Conservation (phyloP, 2,888 invertebrate genomes). For the Anagyrus pseudococci region DNA sequence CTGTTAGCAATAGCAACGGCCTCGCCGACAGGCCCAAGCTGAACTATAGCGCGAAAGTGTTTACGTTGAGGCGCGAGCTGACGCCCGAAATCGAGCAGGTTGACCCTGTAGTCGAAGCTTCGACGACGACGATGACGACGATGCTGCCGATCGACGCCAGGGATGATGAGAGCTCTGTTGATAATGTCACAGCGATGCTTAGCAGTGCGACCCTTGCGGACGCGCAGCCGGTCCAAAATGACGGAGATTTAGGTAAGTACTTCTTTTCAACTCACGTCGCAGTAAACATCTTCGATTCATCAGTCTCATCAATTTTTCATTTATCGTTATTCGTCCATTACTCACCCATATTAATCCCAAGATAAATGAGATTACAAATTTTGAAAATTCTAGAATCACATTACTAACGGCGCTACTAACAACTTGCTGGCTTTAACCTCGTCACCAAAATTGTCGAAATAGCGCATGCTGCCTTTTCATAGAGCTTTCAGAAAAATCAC, state of each 20-base stretch:
- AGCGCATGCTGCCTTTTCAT: no score
- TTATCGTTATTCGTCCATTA: background rate
- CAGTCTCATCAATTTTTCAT: background rate
- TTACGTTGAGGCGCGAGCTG: constrained; percentile 52
- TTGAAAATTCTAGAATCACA: no score
- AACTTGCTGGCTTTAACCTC: no score
- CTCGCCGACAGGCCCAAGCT: constrained; percentile 32
- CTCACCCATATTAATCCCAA: background rate
- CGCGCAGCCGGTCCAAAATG: constrained; percentile 14
- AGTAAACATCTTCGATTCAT: constrained; percentile 8
- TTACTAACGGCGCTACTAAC: background rate
- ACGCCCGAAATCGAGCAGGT: constrained; percentile 46
- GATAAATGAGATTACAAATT: no score
- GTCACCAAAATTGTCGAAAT: no score
- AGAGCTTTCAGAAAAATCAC: no score
- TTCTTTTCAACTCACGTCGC: background rate
- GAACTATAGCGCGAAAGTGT: constrained; percentile 49
- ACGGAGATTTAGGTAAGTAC: constrained; percentile 29
- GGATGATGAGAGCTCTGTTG: constrained; percentile 13
- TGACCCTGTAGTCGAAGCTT: constrained; percentile 13
- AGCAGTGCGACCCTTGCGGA: constrained; percentile 19
- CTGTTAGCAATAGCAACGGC: background rate
- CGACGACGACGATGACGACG: background rate
- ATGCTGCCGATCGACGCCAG: background rate
- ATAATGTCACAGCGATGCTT: constrained; percentile 21